Conservation (phyloP, 2,113 vertebrate species). For the Vulpes vulpes region DNA sequence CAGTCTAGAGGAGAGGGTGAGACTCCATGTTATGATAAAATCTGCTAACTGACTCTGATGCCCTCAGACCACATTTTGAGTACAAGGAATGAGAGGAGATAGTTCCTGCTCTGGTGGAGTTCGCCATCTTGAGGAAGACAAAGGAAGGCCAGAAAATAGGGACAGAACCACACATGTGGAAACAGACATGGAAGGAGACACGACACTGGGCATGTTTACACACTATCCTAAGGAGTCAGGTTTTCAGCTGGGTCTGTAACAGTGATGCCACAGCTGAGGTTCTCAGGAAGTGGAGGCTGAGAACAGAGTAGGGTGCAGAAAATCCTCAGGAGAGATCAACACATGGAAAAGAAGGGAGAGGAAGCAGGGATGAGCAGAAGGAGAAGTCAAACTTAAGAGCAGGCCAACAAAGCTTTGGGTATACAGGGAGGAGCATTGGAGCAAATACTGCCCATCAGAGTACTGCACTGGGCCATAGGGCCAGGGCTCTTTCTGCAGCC, state of each 20-base stretch:
- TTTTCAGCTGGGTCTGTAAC: background rate
- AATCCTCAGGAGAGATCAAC: background rate
- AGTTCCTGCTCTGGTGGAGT: background rate
- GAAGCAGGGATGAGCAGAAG: background rate
- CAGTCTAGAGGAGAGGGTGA: background rate
- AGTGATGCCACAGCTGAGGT: background rate
- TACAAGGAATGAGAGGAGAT: background rate
- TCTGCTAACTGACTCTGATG: accelerated
- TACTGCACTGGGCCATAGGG: background rate
- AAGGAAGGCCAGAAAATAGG: background rate
- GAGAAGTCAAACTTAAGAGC: background rate
- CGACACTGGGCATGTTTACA: background rate
- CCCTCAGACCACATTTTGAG: background rate
- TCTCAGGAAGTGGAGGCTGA: background rate
- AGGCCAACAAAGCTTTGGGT: too few relatives aligned
- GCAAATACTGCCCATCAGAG: too few relatives aligned
- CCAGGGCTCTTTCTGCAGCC: background rate
- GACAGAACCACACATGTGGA: accelerated
- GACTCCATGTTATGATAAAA: accelerated
- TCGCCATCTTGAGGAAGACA: background rate
- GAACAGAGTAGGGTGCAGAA: background rate
- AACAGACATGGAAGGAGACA: background rate
- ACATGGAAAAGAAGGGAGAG: background rate
- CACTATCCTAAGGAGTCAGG: accelerated
- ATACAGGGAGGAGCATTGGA: background rate